Evolutionary conservation across 2,113 vertebrate genomes (phyloP), one percentile per base, ranked within the genome.

Genomic region (Rhea americana): DNA sequence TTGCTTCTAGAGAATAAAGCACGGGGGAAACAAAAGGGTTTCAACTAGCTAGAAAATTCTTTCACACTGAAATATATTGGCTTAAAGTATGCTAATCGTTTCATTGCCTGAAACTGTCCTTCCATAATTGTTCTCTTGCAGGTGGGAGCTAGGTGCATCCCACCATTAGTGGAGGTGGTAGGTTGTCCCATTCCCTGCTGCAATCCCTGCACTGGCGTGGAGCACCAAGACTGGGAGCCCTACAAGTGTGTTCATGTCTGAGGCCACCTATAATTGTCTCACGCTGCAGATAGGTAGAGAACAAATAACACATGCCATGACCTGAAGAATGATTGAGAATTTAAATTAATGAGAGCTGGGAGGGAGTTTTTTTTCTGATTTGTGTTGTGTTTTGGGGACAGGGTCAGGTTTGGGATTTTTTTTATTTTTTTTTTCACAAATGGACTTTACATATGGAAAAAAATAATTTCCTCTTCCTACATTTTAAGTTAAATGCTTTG

Each of bases 231-330:
- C 19, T 9, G 43, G 56, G 39, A 80, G 30, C 28, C 19, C 11
- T 1, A 1, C 16, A 43, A 7, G 2, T 6, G 4, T 4, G 2
- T 35, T 62, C 12, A 5, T 24, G 48, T 56, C 53, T 25, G 75
- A 55, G 53, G 59, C 8, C 16, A 55, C 7, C 21, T 47, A 3
- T 3, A 19, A 22, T 21, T 19, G 53, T 50, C 76, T 68, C 43
- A 67, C 11, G 18, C 43, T 7, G 10, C 25, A 37, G 12, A 24
- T 10, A 4, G 3, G 5, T 14, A 74, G 18, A 85, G 59, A 85
- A 35, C 48, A 76, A 63, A 10, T 30, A 50, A n/a, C 5, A 72
- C 4, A 19, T 14, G 13, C 10, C 37, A 35, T 4, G 3, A 20
- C 22, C n/a, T 63, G 45, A 65, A 59, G 50, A 59, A 28, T 22